Conservation (phyloP, 1,140 invertebrate species). For the Phortica variegata region DNA sequence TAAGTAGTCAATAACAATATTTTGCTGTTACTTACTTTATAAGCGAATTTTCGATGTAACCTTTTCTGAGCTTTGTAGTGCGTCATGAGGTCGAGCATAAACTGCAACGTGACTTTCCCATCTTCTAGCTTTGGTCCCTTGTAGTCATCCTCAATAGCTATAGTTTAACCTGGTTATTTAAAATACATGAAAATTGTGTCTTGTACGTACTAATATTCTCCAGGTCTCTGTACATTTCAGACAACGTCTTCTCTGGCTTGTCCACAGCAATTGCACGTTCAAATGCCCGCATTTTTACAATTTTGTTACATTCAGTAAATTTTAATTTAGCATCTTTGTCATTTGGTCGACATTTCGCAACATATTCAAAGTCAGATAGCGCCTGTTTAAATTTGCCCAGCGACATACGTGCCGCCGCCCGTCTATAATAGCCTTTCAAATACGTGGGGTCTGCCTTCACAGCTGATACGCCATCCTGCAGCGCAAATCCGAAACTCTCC, state of each 20-base stretch:
- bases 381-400: slow-evolving; percentile 97
- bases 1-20: neutral
- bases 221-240: slow-evolving; percentile 80
- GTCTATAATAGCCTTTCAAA: slow-evolving; percentile 91
- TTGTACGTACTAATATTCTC: slow-evolving; percentile 81
- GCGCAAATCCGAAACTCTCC: slow-evolving; percentile 91
- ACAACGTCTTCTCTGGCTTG: slow-evolving; percentile 80
- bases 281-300: slow-evolving; percentile 92
- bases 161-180: too few species aligned
- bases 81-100: slow-evolving; percentile 85
- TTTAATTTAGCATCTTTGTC: slow-evolving; percentile 95
- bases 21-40: slow-evolving; percentile 69
- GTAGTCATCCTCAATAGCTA: slow-evolving; percentile 94
- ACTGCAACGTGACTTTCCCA: slow-evolving; percentile 81
- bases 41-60: slow-evolving; percentile 96
- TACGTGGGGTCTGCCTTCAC: slow-evolving; percentile 88
- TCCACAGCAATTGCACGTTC: slow-evolving; percentile 96
- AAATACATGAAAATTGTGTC: too few species aligned
- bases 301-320: slow-evolving; percentile 93
- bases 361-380: slow-evolving; percentile 94
- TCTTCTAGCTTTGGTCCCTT: slow-evolving; percentile 87
- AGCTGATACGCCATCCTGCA: slow-evolving; percentile 88
- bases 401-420: slow-evolving; percentile 96
- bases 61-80: slow-evolving; percentile 91
- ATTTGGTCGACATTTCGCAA: slow-evolving; percentile 84